Conservation (phyloP, 2,797 vertebrate species). For the Caiman crocodilus region DNA sequence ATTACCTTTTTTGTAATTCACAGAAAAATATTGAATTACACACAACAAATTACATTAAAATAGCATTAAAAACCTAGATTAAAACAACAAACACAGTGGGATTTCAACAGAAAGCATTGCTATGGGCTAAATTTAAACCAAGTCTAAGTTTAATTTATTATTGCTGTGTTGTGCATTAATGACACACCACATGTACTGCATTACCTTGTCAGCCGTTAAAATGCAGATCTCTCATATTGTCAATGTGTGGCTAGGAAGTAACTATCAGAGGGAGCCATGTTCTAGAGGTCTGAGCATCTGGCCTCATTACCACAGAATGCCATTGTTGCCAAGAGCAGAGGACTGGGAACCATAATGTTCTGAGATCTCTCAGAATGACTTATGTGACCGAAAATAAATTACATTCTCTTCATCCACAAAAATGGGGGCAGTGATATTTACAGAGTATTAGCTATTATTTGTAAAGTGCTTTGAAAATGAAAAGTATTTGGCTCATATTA, state of each 20-base stretch:
- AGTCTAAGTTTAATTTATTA: neutral
- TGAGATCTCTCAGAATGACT: constrained; percentile 52
- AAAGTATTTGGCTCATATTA: neutral
- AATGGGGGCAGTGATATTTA: constrained; percentile 33
- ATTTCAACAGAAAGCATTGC: neutral
- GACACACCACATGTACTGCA: neutral
- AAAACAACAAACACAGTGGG: neutral
- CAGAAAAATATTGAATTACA: neutral
- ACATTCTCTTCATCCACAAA: constrained; percentile 24
- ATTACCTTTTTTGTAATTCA: neutral
- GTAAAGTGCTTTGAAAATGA: constrained; percentile 19
- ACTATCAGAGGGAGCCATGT: neutral
- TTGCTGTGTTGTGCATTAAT: neutral
- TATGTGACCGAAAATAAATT: constrained; percentile 45
- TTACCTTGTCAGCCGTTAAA: neutral
- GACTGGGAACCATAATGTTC: constrained; percentile 42
- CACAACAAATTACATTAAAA: neutral
- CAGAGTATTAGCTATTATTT: constrained; percentile 16
- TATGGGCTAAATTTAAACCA: neutral
- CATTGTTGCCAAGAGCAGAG: constrained; percentile 38
- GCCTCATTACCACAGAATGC: neutral
- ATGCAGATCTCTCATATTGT: neutral
- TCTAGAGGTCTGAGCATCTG: neutral
- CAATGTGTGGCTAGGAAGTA: neutral
- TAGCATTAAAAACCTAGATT: neutral